Base-by-base conservation (phyloP, 2,797 vertebrate species). In the Pempheris klunzingeri region DNA sequence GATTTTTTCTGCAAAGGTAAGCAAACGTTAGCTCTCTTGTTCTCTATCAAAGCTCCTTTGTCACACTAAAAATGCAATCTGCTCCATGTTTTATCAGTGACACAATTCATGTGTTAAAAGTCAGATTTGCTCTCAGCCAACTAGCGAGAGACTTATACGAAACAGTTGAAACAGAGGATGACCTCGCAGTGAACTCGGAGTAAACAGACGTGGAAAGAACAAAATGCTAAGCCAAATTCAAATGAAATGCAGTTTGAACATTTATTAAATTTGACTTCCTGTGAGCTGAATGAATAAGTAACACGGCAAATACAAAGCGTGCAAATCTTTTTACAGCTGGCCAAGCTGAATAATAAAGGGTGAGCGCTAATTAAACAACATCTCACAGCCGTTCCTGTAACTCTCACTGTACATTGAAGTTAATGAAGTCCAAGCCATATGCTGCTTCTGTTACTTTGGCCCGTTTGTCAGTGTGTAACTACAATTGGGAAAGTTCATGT, bases 371-470 rank as follows among this genome's bases (percentile, higher is more conserved):
- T 74, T 71, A 71, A 80, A 71, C 50, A 60, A 1, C n/a, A 8
- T 62, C 24, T 46, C 47, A 80, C 72, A 80, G 55, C 39, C 57
- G 44, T 46, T 69, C 44, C 44, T 61, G 41, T 71, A 55, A 57
- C 65, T 57, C 41, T 63, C 24, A 13, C 4, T 34, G 73, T 38
- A 43, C 54, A 18, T 1, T 14, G 32, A 17, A 47, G 46, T 39
- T 81, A 85, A 87, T 75, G 18, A 78, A 38, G 66, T 59, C 58
- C 30, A 30, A 52, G 43, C n/a, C 47, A 30, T 61, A 52, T 24
- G 71, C 54, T 69, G 41, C 65, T 55, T 75, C 58, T 72, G 20
- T 41, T 57, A 26, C 36, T 32, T 55, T 20, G 58, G 7, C 10
- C 0, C 32, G 65, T 72, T 44, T 72, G 28, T 65, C 34, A 58